These are phyloP conservation scores for Cryptocheilus praepositus DNA, from an alignment of 2,888 invertebrate species.

Conservation along the genomic window DNA sequence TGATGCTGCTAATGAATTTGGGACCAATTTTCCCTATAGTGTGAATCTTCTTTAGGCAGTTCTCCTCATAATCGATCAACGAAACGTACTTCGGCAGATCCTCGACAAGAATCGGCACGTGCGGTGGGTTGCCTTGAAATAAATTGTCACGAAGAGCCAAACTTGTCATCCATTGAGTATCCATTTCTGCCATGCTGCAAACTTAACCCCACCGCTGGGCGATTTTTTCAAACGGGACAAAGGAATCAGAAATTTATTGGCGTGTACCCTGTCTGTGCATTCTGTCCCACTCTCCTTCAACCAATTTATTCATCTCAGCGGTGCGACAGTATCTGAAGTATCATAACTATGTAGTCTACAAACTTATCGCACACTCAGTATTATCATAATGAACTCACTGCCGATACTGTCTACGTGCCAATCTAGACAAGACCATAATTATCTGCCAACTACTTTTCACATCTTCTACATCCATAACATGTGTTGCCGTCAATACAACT, in stretches of 20 bases:
- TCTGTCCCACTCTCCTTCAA: conserved; percentile 1
- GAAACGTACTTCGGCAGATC: conserved; percentile 25
- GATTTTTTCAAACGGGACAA: too few species aligned
- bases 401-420: conserved; percentile 19
- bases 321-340: conserved; percentile 26
- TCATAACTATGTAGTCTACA: background rate
- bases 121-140: conserved; percentile 21
- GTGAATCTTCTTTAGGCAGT: conserved; percentile 40
- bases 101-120: conserved; percentile 39
- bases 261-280: too few species aligned
- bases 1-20: conserved; percentile 3
- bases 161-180: conserved; percentile 11
- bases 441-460: conserved; percentile 9
- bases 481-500: conserved; percentile 15
- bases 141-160: conserved; percentile 19
- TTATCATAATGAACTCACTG: conserved; percentile 40
- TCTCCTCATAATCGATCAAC: conserved; percentile 19
- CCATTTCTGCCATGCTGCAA: too few species aligned
- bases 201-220: too few species aligned
- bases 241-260: too few species aligned
- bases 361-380: background rate
- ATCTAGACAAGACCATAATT: conserved; percentile 15
- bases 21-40: conserved; percentile 37
- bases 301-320: conserved; percentile 15
- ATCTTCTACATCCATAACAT: conserved; percentile 32